A percentile compares a stretch with the other conserved stretches of the same genome.
Conservation (phyloP, 2,888 invertebrate genomes). For the Salticus scenicus region DNA sequence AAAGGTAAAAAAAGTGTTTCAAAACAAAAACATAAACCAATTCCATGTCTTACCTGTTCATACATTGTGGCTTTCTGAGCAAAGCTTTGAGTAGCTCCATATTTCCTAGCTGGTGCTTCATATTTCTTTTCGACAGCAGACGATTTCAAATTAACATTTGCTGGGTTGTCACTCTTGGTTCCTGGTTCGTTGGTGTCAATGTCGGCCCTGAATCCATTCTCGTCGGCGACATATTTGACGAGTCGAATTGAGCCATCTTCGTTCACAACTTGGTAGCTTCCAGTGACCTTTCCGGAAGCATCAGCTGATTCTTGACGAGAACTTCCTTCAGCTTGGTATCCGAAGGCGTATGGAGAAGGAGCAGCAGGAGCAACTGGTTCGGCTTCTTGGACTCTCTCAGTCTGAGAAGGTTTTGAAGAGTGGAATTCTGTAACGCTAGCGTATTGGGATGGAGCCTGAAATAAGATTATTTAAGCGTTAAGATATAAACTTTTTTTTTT, state of each 20-base stretch:
- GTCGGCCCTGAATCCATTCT: conserved; percentile 56
- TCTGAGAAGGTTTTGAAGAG: not conserved
- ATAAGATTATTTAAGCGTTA: too few relatives aligned
- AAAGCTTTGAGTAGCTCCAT: not conserved
- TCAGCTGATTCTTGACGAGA: conserved; percentile 53
- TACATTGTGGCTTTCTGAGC: not conserved
- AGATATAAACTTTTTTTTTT: too few relatives aligned
- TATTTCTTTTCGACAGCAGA: conserved; percentile 28
- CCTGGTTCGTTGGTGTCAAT: conserved; percentile 68
- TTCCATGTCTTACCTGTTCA: not conserved
- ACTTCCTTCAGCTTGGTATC: conserved; percentile 52
- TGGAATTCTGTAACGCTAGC: conserved; percentile 39
- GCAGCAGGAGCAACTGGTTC: not conserved
- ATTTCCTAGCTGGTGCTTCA: not conserved
- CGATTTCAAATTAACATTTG: conserved; percentile 51
- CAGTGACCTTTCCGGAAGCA: conserved; percentile 62
- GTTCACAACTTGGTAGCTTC: conserved; percentile 53
- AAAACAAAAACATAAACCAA: too few relatives aligned
- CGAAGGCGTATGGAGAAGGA: conserved; percentile 58
- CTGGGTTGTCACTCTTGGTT: conserved; percentile 57
- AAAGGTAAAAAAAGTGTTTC: too few relatives aligned
- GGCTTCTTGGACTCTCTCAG: not conserved
- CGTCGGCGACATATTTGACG: conserved; percentile 59
- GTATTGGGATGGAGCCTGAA: conserved; percentile 21
- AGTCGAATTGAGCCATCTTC: conserved; percentile 51